phyloP scores from a whole-genome alignment of 2,888 invertebrate species.

The Dysmachus trigonus region DNA sequence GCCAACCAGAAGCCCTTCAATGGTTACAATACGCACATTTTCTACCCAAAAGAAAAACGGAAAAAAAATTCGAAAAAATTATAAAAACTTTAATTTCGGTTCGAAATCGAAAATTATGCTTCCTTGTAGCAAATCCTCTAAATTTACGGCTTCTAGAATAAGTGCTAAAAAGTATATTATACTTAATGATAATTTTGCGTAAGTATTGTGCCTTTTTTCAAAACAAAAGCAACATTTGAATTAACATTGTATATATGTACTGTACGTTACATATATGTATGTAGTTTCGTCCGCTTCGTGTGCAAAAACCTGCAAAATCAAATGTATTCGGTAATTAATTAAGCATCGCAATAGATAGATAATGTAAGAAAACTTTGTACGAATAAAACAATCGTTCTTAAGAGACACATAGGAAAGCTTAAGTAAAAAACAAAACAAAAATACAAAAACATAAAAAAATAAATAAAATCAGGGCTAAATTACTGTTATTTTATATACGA shows the following conservation, averaged over 20 bases:
- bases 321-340: background rate
- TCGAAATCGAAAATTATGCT: background rate
- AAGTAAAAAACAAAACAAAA: too few relatives aligned
- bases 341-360: slow-evolving; percentile 22
- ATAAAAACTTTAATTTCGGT: background rate
- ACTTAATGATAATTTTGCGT: slow-evolving; percentile 26
- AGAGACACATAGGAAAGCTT: background rate
- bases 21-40: slow-evolving; percentile 21
- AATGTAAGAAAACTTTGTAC: slow-evolving; percentile 20
- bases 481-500: background rate
- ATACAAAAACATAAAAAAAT: background rate
- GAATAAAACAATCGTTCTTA: slow-evolving; percentile 8
- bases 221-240: slow-evolving; percentile 7
- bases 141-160: background rate
- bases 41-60: background rate
- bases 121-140: background rate
- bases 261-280: background rate
- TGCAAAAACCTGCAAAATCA: slow-evolving; percentile 14
- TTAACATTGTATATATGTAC: background rate
- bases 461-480: slow-evolving; percentile 13
- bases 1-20: background rate
- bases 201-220: slow-evolving; percentile 32
- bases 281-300: slow-evolving; percentile 25
- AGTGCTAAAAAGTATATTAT: background rate
- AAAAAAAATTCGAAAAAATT: background rate